Conservation (phyloP, 30 jellyfish, hydroid and myxozoan genomes). For the Aurelia aurita region DNA sequence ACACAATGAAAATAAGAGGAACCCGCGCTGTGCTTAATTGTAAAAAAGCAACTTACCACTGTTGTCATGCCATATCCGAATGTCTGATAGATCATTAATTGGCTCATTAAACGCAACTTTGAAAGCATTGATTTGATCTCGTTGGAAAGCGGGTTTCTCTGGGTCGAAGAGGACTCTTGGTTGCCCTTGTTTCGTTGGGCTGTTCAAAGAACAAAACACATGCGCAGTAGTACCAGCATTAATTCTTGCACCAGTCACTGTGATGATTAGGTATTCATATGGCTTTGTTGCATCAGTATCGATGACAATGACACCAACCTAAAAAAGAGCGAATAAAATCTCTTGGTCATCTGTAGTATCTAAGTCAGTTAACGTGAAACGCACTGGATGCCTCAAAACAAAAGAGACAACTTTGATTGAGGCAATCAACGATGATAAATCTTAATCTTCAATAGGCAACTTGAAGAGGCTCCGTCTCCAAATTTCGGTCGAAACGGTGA, state of each 20-base stretch:
- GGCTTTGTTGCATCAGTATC: conserved; percentile 50
- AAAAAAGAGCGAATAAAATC: not conserved
- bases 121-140: conserved; percentile 57
- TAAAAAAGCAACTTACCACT: conserved; percentile 19
- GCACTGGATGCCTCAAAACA: too few species aligned
- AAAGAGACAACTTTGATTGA: too few species aligned
- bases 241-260: conserved; percentile 81
- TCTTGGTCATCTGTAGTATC: not conserved
- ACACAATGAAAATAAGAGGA: too few species aligned
- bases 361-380: too few species aligned
- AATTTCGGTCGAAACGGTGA: too few species aligned
- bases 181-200: conserved; percentile 22
- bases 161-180: conserved; percentile 54
- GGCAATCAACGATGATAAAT: too few species aligned
- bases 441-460: too few species aligned
- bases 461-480: too few species aligned
- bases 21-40: too few species aligned
- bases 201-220: conserved; percentile 60
- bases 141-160: conserved; percentile 43
- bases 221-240: conserved; percentile 84
- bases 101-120: conserved; percentile 48
- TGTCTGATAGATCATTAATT: conserved; percentile 41
- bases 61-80: conserved; percentile 78
- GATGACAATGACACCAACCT: conserved; percentile 48
- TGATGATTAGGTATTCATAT: conserved; percentile 36